These are phyloP conservation scores for Corvus cornix DNA, from an alignment of 2,113 vertebrate species.

Conservation along the genomic window DNA sequence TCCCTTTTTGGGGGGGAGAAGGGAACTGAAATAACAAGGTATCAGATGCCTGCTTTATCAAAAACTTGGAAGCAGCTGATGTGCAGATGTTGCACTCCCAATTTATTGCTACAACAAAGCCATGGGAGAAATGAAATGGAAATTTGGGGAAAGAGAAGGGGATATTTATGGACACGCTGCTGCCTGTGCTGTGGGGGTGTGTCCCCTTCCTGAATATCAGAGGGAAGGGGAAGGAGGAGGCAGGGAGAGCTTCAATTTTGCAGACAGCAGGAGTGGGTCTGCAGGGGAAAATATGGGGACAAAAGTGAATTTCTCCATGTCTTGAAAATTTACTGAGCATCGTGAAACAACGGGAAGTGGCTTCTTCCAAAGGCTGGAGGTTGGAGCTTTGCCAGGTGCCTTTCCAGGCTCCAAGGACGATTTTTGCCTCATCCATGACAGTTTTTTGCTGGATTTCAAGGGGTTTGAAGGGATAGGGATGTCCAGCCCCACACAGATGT, in stretches of 20 bases:
- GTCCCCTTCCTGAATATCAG: background rate
- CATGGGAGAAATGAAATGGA: background rate
- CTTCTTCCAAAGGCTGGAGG: background rate
- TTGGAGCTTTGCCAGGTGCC: background rate
- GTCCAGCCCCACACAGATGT: background rate
- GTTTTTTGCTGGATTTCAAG: background rate
- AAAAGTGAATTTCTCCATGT: background rate
- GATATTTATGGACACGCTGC: background rate
- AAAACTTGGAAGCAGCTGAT: slow-evolving; percentile 30
- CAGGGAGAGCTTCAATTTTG: background rate
- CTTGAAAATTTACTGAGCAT: background rate
- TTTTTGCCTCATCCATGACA: background rate
- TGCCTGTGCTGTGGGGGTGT: background rate
- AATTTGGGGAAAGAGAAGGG: background rate
- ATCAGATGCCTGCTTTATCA: slow-evolving; percentile 31
- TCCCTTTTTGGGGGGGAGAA: background rate
- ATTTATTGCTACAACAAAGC: slow-evolving; percentile 44
- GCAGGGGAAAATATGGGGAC: background rate
- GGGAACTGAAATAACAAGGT: background rate
- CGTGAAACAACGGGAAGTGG: fast-evolving
- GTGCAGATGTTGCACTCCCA: background rate
- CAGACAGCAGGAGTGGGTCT: background rate
- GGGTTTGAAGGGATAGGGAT: background rate
- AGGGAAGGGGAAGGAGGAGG: background rate
- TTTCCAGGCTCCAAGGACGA: fast-evolving